These are phyloP conservation scores for Himalopsyche phryganea DNA, from an alignment of 1,140 invertebrate genomes.

Conservation along the genomic window DNA sequence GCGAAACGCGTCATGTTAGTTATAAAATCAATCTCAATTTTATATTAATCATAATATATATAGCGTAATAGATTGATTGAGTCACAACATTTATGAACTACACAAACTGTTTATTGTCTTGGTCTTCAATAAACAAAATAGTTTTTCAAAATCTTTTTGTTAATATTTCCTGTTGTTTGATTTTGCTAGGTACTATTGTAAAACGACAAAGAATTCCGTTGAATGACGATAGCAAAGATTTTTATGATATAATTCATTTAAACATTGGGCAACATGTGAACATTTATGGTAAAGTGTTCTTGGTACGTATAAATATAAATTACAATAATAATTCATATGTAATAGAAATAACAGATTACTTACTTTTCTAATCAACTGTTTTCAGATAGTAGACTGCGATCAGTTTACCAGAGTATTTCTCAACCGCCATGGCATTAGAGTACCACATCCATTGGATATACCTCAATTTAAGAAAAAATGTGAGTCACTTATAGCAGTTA, in stretches of 20 bases:
- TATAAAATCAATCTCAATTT: no score
- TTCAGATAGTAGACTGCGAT: conserved; percentile 75
- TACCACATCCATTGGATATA: conserved; percentile 65
- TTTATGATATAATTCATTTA: conserved; percentile 71
- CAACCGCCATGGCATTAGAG: conserved; percentile 76
- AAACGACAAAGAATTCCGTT: conserved; percentile 72
- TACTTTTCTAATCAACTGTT: not conserved
- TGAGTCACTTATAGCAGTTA: no score
- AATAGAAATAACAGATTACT: not conserved
- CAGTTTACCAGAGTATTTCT: conserved; percentile 82
- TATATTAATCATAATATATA: no score
- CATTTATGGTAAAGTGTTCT: conserved; percentile 74
- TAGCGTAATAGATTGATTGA: no score
- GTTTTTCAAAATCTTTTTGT: no score
- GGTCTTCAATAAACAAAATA: no score
- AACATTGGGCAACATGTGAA: conserved; percentile 74
- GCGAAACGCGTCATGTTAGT: no score
- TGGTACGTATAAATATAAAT: conserved; percentile 38
- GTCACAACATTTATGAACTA: no score
- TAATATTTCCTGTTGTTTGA: no score
- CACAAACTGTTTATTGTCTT: no score
- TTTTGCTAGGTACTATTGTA: conserved; percentile 64
- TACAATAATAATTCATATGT: not conserved
- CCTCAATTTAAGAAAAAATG: conserved; percentile 35
- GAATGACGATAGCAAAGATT: conserved; percentile 65